Evolutionary conservation across 2,797 vertebrate species (phyloP), one percentile per base, ranked within the genome.

Genomic region (Diplodus puntazzo): DNA sequence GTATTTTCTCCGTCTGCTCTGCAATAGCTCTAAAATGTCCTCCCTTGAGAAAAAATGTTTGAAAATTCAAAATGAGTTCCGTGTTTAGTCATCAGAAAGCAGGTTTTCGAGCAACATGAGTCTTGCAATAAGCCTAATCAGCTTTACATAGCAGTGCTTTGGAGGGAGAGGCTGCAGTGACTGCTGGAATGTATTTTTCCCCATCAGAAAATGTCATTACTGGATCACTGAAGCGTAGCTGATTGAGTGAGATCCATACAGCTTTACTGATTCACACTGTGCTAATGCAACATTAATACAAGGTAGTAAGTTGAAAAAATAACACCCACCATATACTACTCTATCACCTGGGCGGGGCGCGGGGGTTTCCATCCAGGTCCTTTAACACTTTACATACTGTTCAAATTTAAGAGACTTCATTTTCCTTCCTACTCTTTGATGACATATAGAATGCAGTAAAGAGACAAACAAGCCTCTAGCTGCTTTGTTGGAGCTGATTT

Each of bases 1-100:
- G 77, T 74, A 63, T 81, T 84, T 84, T 66, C 70, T 39, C 39
- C 10, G 11, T 75, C 61, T 77, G 69, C 66, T 62, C 50, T 74
- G 54, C 23, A 12, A 55, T 63, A 62, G 73, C 54, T 75, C 27
- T 23, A 55, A 57, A 69, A 70, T 65, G 23, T 42, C 10, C 5
- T 70, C 23, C 73, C 60, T 23, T 27, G 57, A 76, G 52, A 66
- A 16, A 20, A 57, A 39, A 23, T 25, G 4, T 78, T 79, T 69
- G 23, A 62, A 73, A 53, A 77, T 74, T 70, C 30, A 11, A 78
- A 77, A 69, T 80, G 1, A 76, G 42, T 49, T 76, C n/a, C 17
- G 69, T 74, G 45, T 75, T 73, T 50, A 39, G 39, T 75, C 62
- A 78, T 80, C 54, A 69, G 50, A 82, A 75, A 54, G 55, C 30